These are phyloP conservation scores for Furnarius figulus DNA, from an alignment of 2,113 vertebrate genomes.

Conservation along the genomic window DNA sequence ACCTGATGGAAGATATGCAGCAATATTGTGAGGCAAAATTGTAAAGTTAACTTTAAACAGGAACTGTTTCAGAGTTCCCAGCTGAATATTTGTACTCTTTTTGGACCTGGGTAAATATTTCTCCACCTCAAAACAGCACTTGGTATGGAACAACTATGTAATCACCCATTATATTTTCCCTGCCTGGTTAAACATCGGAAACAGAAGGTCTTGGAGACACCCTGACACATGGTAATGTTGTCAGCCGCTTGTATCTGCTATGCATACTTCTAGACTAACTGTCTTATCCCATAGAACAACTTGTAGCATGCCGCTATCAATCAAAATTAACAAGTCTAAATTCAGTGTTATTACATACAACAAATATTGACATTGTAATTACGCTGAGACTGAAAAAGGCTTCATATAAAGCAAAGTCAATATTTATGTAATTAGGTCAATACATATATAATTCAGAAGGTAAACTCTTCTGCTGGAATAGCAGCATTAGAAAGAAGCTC, in stretches of 20 bases:
- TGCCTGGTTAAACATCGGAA: background rate
- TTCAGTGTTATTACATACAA: constrained; percentile 66
- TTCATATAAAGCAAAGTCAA: constrained; percentile 74
- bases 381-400: constrained; percentile 57
- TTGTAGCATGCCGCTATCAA: constrained; percentile 44
- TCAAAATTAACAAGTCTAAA: constrained; percentile 76
- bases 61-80: background rate
- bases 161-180: background rate
- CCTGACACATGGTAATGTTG: background rate
- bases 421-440: constrained; percentile 81
- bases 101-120: background rate
- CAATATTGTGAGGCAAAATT: background rate
- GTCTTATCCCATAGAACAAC: constrained; percentile 41
- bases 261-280: background rate
- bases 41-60: background rate
- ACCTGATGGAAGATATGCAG: background rate
- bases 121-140: background rate
- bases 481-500: constrained; percentile 33
- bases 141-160: background rate
- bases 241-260: background rate
- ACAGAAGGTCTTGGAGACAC: background rate
- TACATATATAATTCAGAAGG: constrained; percentile 75
- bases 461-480: constrained; percentile 39
- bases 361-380: constrained; percentile 79
- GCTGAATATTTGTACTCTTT: background rate